Evolutionary conservation across 2,797 vertebrate species (phyloP), one percentile per base, ranked within the genome.

Genomic region (Graptemys geographica): DNA sequence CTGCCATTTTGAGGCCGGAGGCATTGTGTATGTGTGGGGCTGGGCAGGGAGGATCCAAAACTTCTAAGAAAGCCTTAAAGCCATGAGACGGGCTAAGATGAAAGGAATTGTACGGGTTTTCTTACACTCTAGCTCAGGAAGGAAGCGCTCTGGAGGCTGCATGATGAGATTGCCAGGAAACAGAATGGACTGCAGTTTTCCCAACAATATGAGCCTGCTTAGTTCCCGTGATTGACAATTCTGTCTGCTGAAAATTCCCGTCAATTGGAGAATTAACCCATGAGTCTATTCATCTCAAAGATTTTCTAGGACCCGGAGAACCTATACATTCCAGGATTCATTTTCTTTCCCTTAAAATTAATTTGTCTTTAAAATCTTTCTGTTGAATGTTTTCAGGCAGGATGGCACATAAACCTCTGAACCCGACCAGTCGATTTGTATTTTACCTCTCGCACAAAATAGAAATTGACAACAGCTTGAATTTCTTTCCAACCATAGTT

Each of bases 401-500:
- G 74, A 95, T 53, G 87, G 92, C 96, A 89, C 79, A 59, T 44
- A 59, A 23, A 51, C 2, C 3, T 79, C 92, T 90, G 53, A 76
- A 79, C 86, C 33, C 59, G 81, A 41, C 19, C 41, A 49, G 56
- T 92, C 79, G 56, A 95, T 79, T 94, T 81, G 79, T 95, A 83
- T 88, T 96, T 96, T 44, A 79, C 92, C 91, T 88, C 86, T 90
- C 86, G 33, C 79, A 95, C 33, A 78, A 78, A 86, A 79, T 53
- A 96, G 94, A 94, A 52, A 94, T 90, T 93, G 57, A 74, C 37
- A 92, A 79, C 69, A 69, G 62, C 96, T 95, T 88, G 94, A 76
- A 96, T 92, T 59, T 52, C 87, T 95, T 95, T 91, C 95, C 94
- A 96, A 19, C 80, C 96, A 91, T 7, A 92, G 86, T 94, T 94